Conservation (phyloP, 2,113 vertebrate genomes). For the Callionymus lyra region DNA sequence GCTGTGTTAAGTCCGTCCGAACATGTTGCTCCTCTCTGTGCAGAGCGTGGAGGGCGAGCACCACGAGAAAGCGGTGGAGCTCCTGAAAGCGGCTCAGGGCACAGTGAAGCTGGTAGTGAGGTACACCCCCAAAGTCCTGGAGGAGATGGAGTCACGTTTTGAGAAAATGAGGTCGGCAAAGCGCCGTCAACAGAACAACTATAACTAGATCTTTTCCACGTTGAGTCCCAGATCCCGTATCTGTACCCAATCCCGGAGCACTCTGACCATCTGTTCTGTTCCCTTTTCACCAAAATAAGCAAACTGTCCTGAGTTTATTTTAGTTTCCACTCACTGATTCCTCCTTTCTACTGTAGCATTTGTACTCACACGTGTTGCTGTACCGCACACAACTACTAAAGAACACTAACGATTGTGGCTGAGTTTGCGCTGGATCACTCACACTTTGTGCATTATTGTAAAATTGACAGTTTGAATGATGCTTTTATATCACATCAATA, state of each 20-base stretch:
- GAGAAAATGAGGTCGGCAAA: constrained; percentile 98
- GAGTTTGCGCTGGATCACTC: constrained; percentile 37
- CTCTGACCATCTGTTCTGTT: constrained; percentile 39
- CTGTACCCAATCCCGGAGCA: constrained; percentile 29
- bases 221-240: constrained; percentile 26
- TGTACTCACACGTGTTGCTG: constrained; percentile 31
- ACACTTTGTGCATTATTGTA: constrained; percentile 50
- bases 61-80: constrained; percentile 93
- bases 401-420: constrained; percentile 32
- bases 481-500: constrained; percentile 27
- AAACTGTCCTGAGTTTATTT: constrained; percentile 19
- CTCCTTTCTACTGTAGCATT: constrained; percentile 34
- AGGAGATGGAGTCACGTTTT: constrained; percentile 96
- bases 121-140: constrained; percentile 91
- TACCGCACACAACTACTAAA: constrained; percentile 24
- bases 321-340: constrained; percentile 26
- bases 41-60: constrained; percentile 97
- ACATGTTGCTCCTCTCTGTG: background rate
- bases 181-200: constrained; percentile 92
- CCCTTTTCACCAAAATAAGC: constrained; percentile 28
- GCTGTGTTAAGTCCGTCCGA: too few species aligned
- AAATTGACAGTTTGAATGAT: constrained; percentile 51
- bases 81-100: constrained; percentile 93
- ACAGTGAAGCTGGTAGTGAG: constrained; percentile 93
- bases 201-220: constrained; percentile 56